Evolutionary conservation across 2,113 vertebrate species (phyloP).

Genomic region (Pseudois nayaur): DNA sequence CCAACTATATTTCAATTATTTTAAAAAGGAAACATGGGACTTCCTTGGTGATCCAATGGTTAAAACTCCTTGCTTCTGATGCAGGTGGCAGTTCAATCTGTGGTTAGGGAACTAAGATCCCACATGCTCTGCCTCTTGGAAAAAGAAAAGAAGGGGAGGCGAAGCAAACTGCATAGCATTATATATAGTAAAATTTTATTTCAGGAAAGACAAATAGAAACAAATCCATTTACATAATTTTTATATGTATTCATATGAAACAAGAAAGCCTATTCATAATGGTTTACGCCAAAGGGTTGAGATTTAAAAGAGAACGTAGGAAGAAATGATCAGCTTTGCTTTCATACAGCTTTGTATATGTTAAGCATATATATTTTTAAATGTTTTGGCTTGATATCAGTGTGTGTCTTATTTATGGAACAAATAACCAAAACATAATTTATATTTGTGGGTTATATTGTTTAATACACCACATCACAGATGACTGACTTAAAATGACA

Average conservation of each 20-base stretch:
- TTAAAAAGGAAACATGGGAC: neutral
- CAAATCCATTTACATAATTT: neutral
- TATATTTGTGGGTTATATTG: neutral
- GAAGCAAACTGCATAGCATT: neutral
- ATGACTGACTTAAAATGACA: neutral
- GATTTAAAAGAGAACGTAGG: neutral
- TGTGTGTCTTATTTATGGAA: neutral
- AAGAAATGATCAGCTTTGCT: neutral
- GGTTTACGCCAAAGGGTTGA: neutral
- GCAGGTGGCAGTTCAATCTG: neutral
- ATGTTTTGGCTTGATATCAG: neutral
- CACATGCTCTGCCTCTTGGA: neutral
- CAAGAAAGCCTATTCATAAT: neutral
- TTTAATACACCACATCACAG: neutral
- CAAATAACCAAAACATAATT: neutral
- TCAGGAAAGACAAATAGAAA: neutral
- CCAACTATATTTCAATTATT: neutral
- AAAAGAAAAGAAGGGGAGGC: neutral
- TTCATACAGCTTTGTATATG: neutral
- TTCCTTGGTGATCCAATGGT: neutral
- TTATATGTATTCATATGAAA: neutral
- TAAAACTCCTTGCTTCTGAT: neutral
- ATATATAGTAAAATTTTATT: neutral
- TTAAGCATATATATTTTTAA: neutral
- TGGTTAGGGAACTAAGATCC: neutral